These are phyloP conservation scores for Pseudoips prasinana DNA, from an alignment of 2,888 invertebrate species.

Conservation along the genomic window DNA sequence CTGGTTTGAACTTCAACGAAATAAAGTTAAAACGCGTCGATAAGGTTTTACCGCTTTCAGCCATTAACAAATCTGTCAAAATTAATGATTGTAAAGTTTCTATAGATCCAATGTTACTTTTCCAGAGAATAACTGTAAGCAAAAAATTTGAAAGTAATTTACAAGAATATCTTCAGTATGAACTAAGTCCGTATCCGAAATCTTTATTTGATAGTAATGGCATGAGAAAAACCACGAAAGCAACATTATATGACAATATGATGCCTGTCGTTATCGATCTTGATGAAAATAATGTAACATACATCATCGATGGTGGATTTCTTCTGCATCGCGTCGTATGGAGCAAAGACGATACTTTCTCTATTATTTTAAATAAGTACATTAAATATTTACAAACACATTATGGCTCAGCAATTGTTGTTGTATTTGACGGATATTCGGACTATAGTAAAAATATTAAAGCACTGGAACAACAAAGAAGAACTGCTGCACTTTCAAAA, in stretches of 20 bases:
- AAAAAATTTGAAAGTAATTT: constrained; percentile 22
- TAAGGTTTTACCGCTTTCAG: constrained; percentile 10
- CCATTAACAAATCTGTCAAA: too few species aligned
- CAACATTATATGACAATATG: constrained; percentile 31
- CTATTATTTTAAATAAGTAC: constrained; percentile 23
- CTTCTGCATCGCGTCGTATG: constrained; percentile 39
- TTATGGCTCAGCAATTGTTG: constrained; percentile 33
- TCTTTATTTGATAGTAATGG: constrained; percentile 27
- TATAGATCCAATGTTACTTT: constrained; percentile 28
- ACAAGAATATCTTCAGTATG: constrained; percentile 18
- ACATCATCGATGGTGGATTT: constrained; percentile 31
- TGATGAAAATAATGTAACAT: constrained; percentile 26
- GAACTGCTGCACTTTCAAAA: constrained; percentile 47
- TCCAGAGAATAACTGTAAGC: constrained; percentile 15
- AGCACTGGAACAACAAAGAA: constrained; percentile 46
- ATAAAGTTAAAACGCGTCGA: constrained; percentile 30
- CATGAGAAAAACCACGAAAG: constrained; percentile 33
- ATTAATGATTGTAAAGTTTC: constrained; percentile 24
- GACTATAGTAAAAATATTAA: constrained; percentile 45
- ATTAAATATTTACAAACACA: constrained; percentile 31
- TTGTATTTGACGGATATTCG: constrained; percentile 45
- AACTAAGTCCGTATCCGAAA: constrained; percentile 28
- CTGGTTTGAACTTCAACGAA: constrained; percentile 26
- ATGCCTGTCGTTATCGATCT: constrained; percentile 16
- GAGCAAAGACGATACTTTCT: constrained; percentile 31